Percentiles rank a stretch among this genome's conserved stretches.
phyloP scores from a whole-genome alignment of 2,113 vertebrate genomes.

The Phylloscopus trochiloides region DNA sequence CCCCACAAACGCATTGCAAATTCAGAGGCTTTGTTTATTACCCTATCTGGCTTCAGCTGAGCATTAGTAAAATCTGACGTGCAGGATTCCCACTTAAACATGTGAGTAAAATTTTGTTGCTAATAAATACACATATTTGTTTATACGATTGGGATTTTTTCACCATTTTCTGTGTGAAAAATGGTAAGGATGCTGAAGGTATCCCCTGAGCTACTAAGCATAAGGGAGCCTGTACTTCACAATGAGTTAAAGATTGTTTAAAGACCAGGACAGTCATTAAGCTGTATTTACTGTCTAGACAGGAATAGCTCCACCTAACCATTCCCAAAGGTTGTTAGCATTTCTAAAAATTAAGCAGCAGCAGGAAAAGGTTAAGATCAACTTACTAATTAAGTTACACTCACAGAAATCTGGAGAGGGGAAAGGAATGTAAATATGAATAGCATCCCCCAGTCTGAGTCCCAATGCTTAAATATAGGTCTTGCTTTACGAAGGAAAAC shows the following conservation, averaged over 20 bases:
- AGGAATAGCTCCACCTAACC: slow-evolving; percentile 69
- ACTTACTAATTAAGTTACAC: slow-evolving; percentile 64
- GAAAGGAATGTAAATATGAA: slow-evolving; percentile 34
- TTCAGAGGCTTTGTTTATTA: background rate
- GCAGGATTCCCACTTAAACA: background rate
- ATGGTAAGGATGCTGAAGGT: background rate
- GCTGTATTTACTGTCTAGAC: slow-evolving; percentile 68
- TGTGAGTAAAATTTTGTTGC: background rate
- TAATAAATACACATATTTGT: background rate
- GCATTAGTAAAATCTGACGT: background rate
- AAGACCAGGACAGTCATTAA: slow-evolving; percentile 61
- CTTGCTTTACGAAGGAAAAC: background rate
- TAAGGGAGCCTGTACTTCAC: background rate
- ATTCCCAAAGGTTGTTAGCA: slow-evolving; percentile 69
- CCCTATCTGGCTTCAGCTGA: background rate
- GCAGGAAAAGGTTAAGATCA: slow-evolving; percentile 64
- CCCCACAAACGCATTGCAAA: background rate
- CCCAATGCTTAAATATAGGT: background rate
- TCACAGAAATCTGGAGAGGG: slow-evolving; percentile 43
- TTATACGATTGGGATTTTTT: background rate
- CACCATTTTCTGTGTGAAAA: background rate
- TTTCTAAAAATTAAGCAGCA: slow-evolving; percentile 67
- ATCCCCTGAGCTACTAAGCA: background rate
- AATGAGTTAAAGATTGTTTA: slow-evolving; percentile 42
- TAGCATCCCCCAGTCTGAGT: background rate